These are phyloP conservation scores for Lampris incognitus DNA, from an alignment of 2,113 vertebrate species.

Conservation along the genomic window DNA sequence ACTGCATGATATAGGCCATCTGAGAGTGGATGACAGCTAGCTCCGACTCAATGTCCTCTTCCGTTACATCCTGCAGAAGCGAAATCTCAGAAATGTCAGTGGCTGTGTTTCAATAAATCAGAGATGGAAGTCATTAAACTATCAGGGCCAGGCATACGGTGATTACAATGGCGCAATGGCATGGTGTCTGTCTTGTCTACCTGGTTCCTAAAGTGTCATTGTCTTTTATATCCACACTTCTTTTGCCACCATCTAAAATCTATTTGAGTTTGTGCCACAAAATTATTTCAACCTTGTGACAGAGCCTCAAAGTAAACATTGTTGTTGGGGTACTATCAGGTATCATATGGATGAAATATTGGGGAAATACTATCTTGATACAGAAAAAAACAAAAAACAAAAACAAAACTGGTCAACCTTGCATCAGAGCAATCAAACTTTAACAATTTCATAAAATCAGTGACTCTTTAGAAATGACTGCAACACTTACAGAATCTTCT, in stretches of 20 bases:
- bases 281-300: too few relatives aligned
- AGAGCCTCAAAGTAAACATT: too few relatives aligned
- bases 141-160: too few relatives aligned
- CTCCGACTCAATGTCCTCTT: conserved; percentile 94
- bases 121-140: too few relatives aligned
- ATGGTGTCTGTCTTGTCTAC: too few relatives aligned
- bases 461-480: not conserved
- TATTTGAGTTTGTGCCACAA: too few relatives aligned
- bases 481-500: conserved; percentile 93
- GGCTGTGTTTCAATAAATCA: not conserved
- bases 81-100: conserved; percentile 4
- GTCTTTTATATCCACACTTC: not conserved
- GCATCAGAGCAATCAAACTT: not conserved
- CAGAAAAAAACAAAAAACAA: too few relatives aligned
- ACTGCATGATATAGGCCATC: conserved; percentile 96
- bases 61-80: conserved; percentile 89
- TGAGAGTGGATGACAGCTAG: conserved; percentile 97
- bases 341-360: too few relatives aligned
- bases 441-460: not conserved
- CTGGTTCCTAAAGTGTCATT: not conserved
- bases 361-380: not conserved
- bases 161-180: too few relatives aligned
- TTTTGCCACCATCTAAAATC: too few relatives aligned
- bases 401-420: not conserved
- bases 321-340: too few relatives aligned